phyloP scores from a whole-genome alignment of 2,797 vertebrate species.

The Synanceia verrucosa region DNA sequence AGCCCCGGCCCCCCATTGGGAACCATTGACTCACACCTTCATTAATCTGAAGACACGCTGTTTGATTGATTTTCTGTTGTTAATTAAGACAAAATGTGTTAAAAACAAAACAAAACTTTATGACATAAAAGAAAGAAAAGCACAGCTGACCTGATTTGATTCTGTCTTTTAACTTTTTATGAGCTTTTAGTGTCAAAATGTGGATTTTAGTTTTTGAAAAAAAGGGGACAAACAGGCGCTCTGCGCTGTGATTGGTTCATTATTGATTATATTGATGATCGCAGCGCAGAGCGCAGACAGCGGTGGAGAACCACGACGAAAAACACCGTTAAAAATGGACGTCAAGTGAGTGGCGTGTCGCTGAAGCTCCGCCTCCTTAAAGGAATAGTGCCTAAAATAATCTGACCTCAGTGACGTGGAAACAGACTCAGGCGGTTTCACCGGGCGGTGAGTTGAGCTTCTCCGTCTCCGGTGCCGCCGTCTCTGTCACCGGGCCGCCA shows the following conservation, averaged over 20 bases:
- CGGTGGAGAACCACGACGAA: neutral
- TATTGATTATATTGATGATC: neutral
- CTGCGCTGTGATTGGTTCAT: neutral
- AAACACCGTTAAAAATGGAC: neutral
- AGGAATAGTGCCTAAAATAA: constrained; percentile 2
- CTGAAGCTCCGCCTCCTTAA: constrained; percentile 23
- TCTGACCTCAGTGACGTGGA: neutral
- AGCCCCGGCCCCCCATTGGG: too few species aligned
- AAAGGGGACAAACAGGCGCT: neutral
- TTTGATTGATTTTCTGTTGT: neutral
- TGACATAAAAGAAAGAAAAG: neutral
- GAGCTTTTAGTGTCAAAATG: constrained; percentile 29
- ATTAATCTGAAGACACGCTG: too few species aligned
- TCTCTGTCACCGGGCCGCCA: fast-evolving
- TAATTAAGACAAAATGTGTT: neutral
- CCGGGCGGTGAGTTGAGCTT: constrained; percentile 15
- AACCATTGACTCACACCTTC: too few species aligned
- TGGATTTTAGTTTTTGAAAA: neutral
- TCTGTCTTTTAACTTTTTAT: neutral
- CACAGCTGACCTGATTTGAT: neutral
- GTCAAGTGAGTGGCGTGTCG: neutral
- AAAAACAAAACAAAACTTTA: too few species aligned
- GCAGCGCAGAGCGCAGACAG: neutral
- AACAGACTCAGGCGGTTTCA: neutral
- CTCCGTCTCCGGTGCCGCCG: constrained; percentile 29